Base-by-base conservation (phyloP, 1,140 invertebrate genomes). In the Bombus polaris region DNA sequence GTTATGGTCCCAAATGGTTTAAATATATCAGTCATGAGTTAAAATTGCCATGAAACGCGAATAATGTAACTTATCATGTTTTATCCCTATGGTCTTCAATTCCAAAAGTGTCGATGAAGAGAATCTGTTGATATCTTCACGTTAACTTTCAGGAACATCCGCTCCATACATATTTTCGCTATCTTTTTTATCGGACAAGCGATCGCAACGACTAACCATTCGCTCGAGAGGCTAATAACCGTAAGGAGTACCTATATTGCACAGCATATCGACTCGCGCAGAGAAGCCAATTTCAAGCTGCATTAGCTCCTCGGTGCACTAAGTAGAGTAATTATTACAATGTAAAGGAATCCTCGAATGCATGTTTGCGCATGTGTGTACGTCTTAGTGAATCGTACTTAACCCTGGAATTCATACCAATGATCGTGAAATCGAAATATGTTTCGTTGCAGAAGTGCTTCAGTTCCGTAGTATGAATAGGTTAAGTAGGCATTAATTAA, bases 161-260 rank as follows among this genome's bases (percentile, higher is more conserved):
- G 35, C 44, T 39, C 12, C 74, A 6, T 39, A 44, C 13, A 57
- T 77, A 66, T 53, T 47, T 28, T 39, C 35, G 13, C 44, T 35
- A 42, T 37, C 28, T 25, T 53, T 9, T 22, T 28, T 53, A 37
- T 35, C 37, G 22, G 22, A 44, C 12, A 35, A 39, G n/a, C 22
- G 68, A 44, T 59, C 35, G 28, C 81, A 42, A 68, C 47, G 65
- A 37, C 35, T 44, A 39, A 44, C 73, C 72, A 68, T 77, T 70
- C 74, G 28, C 47, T 83, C 44, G 53, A 42, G n/a, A 44, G 37
- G 65, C 28, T 78, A 83, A 83, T 83, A 78, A 83, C 53, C 65
- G 65, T 83, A 83, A 83, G 70, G 74, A 83, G 74, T 78, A 53
- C 47, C 47, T 53, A 83, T 83, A 83, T 83, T 83, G 82, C 74